These are phyloP conservation scores for Mustelus asterias DNA, from an alignment of 2,113 vertebrate species.

Conservation along the genomic window DNA sequence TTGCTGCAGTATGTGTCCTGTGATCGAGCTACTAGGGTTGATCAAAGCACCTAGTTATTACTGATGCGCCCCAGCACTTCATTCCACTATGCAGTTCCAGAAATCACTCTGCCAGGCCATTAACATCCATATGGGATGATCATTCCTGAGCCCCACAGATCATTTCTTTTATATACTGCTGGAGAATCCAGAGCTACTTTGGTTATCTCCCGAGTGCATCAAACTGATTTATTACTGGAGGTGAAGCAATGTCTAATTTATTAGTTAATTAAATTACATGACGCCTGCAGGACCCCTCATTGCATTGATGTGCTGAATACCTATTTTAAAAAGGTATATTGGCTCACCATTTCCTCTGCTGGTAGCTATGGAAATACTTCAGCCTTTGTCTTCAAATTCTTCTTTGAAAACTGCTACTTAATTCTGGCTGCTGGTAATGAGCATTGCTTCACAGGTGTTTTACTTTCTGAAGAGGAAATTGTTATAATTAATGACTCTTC, in stretches of 20 bases:
- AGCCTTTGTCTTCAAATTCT: background rate
- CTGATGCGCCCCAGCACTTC: background rate
- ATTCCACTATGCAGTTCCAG: background rate
- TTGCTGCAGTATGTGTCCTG: background rate
- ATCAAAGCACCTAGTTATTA: background rate
- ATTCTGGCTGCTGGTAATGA: too few relatives aligned
- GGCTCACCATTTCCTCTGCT: background rate
- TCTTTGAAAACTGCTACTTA: conserved; percentile 9
- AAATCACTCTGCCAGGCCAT: background rate
- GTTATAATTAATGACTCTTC: conserved; percentile 27
- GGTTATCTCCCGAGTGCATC: background rate
- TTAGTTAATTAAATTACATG: background rate
- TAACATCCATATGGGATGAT: background rate
- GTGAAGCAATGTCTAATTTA: conserved; percentile 10
- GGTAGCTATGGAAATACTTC: conserved; percentile 3
- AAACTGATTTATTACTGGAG: background rate
- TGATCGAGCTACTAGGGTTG: background rate
- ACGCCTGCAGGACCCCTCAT: background rate
- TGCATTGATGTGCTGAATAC: background rate
- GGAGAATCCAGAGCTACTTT: background rate
- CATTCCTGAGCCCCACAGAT: background rate
- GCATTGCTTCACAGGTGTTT: background rate
- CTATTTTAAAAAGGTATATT: background rate
- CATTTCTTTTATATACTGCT: background rate
- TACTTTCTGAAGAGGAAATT: background rate